A percentile compares a stretch with the other conserved stretches of the same genome.
Conservation (phyloP, 2,888 invertebrate genomes). For the Pantelozetes paolii region DNA sequence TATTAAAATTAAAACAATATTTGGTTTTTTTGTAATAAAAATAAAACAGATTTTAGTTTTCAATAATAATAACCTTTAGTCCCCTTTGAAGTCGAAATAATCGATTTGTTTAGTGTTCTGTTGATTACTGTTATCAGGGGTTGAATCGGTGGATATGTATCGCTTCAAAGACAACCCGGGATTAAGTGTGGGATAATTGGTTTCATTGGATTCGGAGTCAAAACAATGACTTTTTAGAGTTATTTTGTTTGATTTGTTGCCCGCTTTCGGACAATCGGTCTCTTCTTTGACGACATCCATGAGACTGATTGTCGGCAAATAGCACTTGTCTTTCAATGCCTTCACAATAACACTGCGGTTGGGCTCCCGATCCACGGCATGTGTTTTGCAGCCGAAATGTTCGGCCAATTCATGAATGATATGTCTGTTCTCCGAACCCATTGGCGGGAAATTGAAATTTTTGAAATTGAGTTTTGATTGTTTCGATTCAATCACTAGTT, state of each 20-base stretch:
- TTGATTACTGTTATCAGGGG: not conserved
- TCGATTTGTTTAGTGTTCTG: not conserved
- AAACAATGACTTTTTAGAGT: not conserved
- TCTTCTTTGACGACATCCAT: conserved; percentile 27
- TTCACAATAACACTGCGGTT: conserved; percentile 93
- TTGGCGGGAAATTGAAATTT: conserved; percentile 76
- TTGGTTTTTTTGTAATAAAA: no score
- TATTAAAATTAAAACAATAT: no score
- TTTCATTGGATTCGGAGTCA: not conserved
- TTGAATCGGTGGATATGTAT: not conserved
- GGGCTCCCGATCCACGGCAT: conserved; percentile 91
- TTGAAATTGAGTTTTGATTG: conserved; percentile 50
- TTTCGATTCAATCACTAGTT: conserved; percentile 67
- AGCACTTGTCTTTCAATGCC: conserved; percentile 58
- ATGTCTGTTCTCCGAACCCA: conserved; percentile 87
- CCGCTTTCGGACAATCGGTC: conserved; percentile 47
- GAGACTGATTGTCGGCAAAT: not conserved
- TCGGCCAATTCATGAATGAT: conserved; percentile 91
- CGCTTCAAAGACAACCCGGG: not conserved
- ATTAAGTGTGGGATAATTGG: not conserved
- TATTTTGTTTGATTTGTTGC: not conserved
- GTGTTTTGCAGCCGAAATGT: conserved; percentile 88
- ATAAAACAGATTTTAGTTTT: no score
- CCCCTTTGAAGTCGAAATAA: conserved; percentile 10
- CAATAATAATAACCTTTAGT: not conserved